Base-by-base conservation (phyloP, 1,140 invertebrate species). In the Cecropterus lyciades region DNA sequence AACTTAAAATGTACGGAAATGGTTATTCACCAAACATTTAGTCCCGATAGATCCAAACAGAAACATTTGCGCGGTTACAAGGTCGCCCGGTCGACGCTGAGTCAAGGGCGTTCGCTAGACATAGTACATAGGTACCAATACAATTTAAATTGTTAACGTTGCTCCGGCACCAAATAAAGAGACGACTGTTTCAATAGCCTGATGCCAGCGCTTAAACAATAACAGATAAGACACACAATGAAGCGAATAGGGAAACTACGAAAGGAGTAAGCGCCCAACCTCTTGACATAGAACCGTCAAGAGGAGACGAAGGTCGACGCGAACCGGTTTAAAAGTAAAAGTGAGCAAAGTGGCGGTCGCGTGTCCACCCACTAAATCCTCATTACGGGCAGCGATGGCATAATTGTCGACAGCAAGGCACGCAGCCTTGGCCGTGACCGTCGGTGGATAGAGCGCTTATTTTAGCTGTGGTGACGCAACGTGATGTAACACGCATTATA, bases 341-440 rank as follows among this genome's bases (percentile, higher is more conserved):
- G 87, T 89, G 80, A 79, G 77, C 71, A 70, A 67, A 70, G 64
- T 77, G 72, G 69, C 70, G 75, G 72, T 80, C 73, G 73, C 80
- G 79, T 84, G 78, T 91, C 87, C 86, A 90, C 87, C 88, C 87
- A 88, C 87, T 84, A 85, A 89, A 87, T 87, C 87, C 87, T 91
- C 88, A 87, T 88, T 89, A 83, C 88, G 73, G 75, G 67, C 80
- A 73, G 67, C 75, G 84, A 74, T 78, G 75, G 82, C 73, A 84
- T 87, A 88, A 91, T 91, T 91, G 88, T 84, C 77, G 77, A 66
- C 75, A 79, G 79, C 80, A 70, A 77, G 73, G 71, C 80, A 77
- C 79, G 75, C 79, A 88, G 87, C 88, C 88, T 91, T 91, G 88
- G 88, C 88, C 87, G 83, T 91, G 88, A 91, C 88, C 88, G 87